Conservation (phyloP, 2,888 invertebrate genomes). For the Tachina lurida region DNA sequence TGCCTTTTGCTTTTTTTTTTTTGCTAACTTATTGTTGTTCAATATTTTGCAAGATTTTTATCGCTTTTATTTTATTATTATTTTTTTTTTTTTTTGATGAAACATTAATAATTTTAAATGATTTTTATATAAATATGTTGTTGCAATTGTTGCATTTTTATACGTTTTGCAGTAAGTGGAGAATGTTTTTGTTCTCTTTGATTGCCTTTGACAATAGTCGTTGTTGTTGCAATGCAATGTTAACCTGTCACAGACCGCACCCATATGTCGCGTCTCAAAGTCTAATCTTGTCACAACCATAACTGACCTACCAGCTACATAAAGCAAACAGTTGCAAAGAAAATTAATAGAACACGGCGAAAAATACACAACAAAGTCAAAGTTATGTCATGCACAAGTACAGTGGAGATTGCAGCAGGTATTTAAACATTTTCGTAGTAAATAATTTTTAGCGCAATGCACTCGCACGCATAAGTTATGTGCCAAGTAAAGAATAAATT, state of each 20-base stretch:
- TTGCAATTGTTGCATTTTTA: slow-evolving; percentile 5
- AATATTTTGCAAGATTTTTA: slow-evolving; percentile 42
- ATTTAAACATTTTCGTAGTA: no score
- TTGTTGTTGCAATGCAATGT: slow-evolving; percentile 25
- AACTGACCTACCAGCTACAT: slow-evolving; percentile 37
- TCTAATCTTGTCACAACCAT: slow-evolving; percentile 57
- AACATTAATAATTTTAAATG: slow-evolving; percentile 7
- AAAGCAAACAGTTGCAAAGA: neutral
- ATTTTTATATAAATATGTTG: neutral
- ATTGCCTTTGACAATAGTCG: slow-evolving; percentile 47
- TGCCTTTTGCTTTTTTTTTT: neutral
- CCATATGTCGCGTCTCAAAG: slow-evolving; percentile 66
- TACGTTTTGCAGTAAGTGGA: slow-evolving; percentile 15
- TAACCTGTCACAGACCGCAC: slow-evolving; percentile 58
- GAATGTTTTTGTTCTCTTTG: slow-evolving; percentile 25
- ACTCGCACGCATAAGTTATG: no score
- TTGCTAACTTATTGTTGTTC: slow-evolving; percentile 33
- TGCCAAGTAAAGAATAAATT: no score
- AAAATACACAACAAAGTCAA: neutral
- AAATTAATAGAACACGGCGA: neutral
- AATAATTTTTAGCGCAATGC: no score
- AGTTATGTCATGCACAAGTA: neutral
- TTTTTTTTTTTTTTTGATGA: slow-evolving; percentile 21
- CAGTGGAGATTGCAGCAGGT: neutral
- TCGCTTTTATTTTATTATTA: no score